Conservation (phyloP, 2,797 vertebrate genomes). For the Coilia nasus region DNA sequence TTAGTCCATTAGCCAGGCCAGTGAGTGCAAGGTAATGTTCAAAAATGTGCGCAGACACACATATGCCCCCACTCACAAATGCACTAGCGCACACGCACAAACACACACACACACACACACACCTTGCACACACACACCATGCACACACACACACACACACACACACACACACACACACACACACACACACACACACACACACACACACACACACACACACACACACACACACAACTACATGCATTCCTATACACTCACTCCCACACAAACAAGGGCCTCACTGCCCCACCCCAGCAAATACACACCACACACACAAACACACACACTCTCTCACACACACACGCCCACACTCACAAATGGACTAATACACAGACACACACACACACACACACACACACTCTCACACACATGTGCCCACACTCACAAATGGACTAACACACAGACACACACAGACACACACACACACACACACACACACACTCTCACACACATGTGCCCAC, state of each 20-base stretch:
- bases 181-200: not conserved
- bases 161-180: not conserved
- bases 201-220: not conserved
- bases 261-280: no score
- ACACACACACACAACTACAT: not conserved
- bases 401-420: not conserved
- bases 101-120: not conserved
- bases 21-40: not conserved
- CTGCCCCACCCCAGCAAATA: no score
- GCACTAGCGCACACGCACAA: not conserved
- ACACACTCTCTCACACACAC: not conserved
- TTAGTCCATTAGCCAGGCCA: constrained; percentile 32
- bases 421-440: not conserved
- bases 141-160: not conserved
- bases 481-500: not conserved
- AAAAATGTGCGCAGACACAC: not conserved
- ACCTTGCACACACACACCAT: not conserved
- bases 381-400: not conserved
- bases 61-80: no score
- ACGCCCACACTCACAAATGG: not conserved
- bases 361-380: not conserved
- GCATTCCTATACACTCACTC: no score
- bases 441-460: not conserved
- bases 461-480: not conserved
- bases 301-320: not conserved